Evolutionary conservation across 2,113 vertebrate species (phyloP), one percentile per base, ranked within the genome.

Genomic region (Pteruthius melanotis): DNA sequence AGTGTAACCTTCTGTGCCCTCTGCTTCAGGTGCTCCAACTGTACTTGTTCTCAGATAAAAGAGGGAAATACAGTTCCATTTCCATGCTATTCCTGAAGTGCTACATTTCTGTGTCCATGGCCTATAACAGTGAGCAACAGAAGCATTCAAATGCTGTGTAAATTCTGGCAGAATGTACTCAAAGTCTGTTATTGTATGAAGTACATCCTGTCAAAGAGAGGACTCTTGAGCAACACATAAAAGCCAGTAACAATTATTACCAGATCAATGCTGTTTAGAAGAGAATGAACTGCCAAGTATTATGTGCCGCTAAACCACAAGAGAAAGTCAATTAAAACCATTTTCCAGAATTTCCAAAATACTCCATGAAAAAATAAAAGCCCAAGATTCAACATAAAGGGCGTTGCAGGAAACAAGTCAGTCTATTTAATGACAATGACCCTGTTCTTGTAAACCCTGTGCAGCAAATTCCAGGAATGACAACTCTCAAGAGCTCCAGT

Each of bases 251-350:
- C 49, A 91, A 74, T 94, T 94, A 92, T 45, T 88, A 95, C 79
- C 90, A 96, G 84, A 93, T 90, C 91, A 93, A 68, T 95, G 90
- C 75, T 47, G 82, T 80, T 95, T 66, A 91, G 78, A 94, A 83
- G 40, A 85, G 61, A 88, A 94, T 3, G 7, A 90, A 57, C 71
- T 91, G 92, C 93, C 88, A 96, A 95, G 63, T 71, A 63, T 77
- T 90, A 88, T 52, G 70, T 21, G 40, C 71, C 12, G 22, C 88
- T 81, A 85, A 96, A 74, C 93, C 94, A 90, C 89, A 91, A 84
- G 44, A 82, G 77, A 96, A 80, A 89, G 83, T 59, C 83, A 96
- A 93, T 96, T 96, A 96, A 83, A 95, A 89, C 23, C 60, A 96
- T 89, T 95, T 95, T 87, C 79, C 68, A 95, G 72, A 92, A 81